Base-by-base conservation (phyloP, 2,113 vertebrate genomes). In the Pangasianodon gigas region DNA sequence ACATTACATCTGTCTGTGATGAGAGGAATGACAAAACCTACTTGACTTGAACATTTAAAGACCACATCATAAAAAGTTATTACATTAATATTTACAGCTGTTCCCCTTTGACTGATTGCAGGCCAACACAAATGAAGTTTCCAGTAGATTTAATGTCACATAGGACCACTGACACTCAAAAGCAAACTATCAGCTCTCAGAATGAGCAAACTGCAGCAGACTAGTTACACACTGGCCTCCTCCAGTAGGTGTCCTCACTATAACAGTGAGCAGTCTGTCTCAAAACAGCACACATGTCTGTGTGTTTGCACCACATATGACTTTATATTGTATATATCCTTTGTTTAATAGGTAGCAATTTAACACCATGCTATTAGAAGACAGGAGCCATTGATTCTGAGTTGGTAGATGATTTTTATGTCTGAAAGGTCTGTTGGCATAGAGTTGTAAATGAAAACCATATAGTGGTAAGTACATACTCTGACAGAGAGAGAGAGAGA, bases 241-340 rank as follows among this genome's bases (percentile, higher is more conserved):
- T 94, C 92, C 94, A 94, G 92, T 86, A 95, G 94, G 92, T 93
- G 95, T 94, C 94, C 93, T 95, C 92, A 84, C 91, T 92, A 84
- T 89, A 91, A 92, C 92, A 93, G 91, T 56, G 89, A 92, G 92
- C 88, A 88, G 74, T 88, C 90, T 84, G 91, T 86, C 91, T 80
- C 58, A 89, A 92, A 92, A 89, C 86, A 77, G 75, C 67, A 75
- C 74, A 56, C 44, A 84, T 51, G 16, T 87, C 37, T 44, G 69
- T 84, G 41, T 89, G 85, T 90, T 90, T 93, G 85, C 84, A 54
- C 87, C 91, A 84, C 88, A 88, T 89, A 87, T 81, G 80, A 88
- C 65, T 87, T 93, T 74, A 91, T 87, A 91, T 92, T 92, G 84
- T 88, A 89, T 90, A 89, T 92, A 88, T 91, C 71, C 90, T 74